Conservation (phyloP, 2,797 vertebrate genomes). For the Rhabdomys pumilio region DNA sequence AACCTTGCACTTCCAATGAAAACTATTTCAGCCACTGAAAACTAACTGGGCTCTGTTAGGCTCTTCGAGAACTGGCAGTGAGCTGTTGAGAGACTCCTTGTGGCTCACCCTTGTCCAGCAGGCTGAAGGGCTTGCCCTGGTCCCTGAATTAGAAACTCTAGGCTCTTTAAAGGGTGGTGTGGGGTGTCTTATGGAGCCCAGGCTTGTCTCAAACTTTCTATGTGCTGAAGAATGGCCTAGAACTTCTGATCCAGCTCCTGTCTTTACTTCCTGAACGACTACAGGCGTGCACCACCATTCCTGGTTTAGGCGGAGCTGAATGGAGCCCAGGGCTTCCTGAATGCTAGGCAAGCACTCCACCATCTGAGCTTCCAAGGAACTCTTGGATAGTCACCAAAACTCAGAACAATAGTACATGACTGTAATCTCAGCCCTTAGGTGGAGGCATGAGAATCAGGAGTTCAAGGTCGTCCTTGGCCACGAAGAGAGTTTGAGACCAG, state of each 20-base stretch:
- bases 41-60: not conserved
- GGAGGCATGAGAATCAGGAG: not conserved
- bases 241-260: not conserved
- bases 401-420: no score
- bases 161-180: not conserved
- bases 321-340: not conserved
- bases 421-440: not conserved
- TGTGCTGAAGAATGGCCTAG: not conserved
- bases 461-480: not conserved
- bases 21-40: not conserved
- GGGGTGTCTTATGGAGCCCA: not conserved
- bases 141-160: not conserved
- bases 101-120: rapidly evolving
- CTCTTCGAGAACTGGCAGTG: not conserved
- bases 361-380: not conserved
- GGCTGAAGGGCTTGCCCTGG: not conserved
- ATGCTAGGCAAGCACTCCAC: not conserved
- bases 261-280: not conserved
- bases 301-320: not conserved
- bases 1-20: not conserved
- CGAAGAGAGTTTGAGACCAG: not conserved
- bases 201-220: not conserved
- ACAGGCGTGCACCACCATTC: not conserved
- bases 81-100: not conserved
- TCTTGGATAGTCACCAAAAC: not conserved